Base-by-base conservation (phyloP, 2,888 invertebrate genomes). In the Amphipyra tragopoginis region DNA sequence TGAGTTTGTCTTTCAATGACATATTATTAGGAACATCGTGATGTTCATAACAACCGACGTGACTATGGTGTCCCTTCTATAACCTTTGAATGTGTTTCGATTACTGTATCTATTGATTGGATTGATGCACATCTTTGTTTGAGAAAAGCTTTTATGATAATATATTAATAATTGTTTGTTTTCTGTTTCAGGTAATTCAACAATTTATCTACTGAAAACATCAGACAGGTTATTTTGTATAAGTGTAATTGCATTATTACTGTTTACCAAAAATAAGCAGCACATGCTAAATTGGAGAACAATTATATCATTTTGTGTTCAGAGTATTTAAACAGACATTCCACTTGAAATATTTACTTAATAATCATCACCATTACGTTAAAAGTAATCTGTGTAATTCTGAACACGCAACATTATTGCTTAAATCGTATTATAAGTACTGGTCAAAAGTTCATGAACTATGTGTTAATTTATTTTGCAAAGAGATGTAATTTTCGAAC, bases 1-100 rank as follows among this genome's bases (percentile, higher is more conserved):
- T 63, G 55, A 63, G 56, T 64, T 63, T 52, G 60, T 61, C 45
- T 61, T 49, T 43, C 65, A 75, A 78, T 75, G 65, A 59, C 63
- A 78, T 62, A 54, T 59, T 71, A 77, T 64, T 64, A 78, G 40
- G 43, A 74, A 43, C 8, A 50, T 69, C 75, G 75, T 73, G 69
- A 65, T 55, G 47, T 49, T 58, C 54, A 14, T 62, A 61, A 58
- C 50, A 49, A 59, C 44, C 44, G 51, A 44, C 59, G 60, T 69
- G 70, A 55, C 59, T 65, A 9, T 15, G 26, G 34, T 63, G 55
- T 71, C 54, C 70, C 70, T 74, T 74, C 57, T 74, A 69, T 55
- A 74, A 74, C 70, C 75, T 69, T 71, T 74, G 15, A 40, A 54
- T 57, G 7, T 39, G 21, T 70, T 62, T 48, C 39, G 7, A 69